A percentile compares a stretch with the other conserved stretches of the same genome.
These are phyloP conservation scores for Bovichtus variegatus DNA, from an alignment of 2,797 vertebrate genomes.

Conservation along the genomic window DNA sequence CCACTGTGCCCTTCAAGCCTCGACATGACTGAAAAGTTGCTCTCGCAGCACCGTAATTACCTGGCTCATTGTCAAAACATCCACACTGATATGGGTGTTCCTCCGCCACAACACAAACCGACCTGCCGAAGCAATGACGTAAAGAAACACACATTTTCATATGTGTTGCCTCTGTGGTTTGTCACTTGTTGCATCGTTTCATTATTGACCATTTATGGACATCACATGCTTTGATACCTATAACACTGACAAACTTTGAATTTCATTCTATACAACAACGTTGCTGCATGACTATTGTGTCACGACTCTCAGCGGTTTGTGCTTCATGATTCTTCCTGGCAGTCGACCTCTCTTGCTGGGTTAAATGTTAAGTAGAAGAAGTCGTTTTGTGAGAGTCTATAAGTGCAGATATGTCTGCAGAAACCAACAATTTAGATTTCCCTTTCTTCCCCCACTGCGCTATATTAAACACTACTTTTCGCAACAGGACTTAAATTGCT, in stretches of 20 bases:
- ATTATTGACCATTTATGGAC: background rate
- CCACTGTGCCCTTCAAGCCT: background rate
- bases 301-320: background rate
- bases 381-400: background rate
- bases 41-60: background rate
- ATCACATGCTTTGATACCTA: background rate
- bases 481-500: background rate
- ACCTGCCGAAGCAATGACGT: background rate
- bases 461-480: background rate
- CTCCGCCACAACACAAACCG: background rate
- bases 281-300: background rate
- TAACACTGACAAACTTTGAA: background rate
- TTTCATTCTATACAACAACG: background rate
- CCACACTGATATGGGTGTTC: background rate
- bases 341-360: background rate
- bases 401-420: background rate
- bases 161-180: background rate
- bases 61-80: background rate
- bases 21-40: constrained; percentile 5
- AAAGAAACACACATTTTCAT: too few species aligned
- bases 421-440: background rate
- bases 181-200: background rate
- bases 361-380: background rate
- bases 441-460: background rate
- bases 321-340: background rate